Base-by-base conservation (phyloP, 2,888 invertebrate species). In the Theristus sp. region DNA sequence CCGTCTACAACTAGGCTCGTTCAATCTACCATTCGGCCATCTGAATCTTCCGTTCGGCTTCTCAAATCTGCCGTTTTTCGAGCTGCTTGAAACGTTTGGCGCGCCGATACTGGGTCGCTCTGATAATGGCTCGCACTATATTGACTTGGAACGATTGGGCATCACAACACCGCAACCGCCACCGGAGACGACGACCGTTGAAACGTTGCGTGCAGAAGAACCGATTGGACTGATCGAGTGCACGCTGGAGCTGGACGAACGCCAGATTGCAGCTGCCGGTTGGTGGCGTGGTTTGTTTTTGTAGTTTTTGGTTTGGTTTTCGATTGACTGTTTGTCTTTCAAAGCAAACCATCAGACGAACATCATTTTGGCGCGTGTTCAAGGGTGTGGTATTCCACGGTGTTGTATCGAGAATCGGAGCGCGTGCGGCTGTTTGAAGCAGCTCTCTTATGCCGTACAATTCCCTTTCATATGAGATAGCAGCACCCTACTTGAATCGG, bases 11-110 rank as follows among this genome's bases (percentile, higher is more conserved):
- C n/a, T 38, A 6, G 54, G 54, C 26, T 54, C 54, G 30, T 54
- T 53, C 59, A 60, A 57, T 29, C 3, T 60, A 29, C 62, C 62
- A 22, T 25, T 62, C 25, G 59, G 62, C 3, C 59, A 62, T 30
- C 1, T 60, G 6, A 59, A 57, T 24, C 46, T 59, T 27, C 62
- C 62, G 26, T 55, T 62, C 24, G 57, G 60, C 1, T 54, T 52
- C 27, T 6, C 28, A 29, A 62, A 62, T 46, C 20, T 49, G 27
- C 59, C 62, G 22, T 56, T 62, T 22, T 38, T 56, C 25, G 62
- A 62, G 38, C n/a, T 60, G 56, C 17, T 60, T 2, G 60, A 62
- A 27, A 60, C 56, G 26, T 58, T 58, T 38, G 29, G 49, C 46
- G 58, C 24, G 3, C 57, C 38, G 26, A 10, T 46, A 10, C 22